These are phyloP conservation scores for Cephonodes hylas DNA, from an alignment of 2,888 invertebrate genomes.

Conservation along the genomic window DNA sequence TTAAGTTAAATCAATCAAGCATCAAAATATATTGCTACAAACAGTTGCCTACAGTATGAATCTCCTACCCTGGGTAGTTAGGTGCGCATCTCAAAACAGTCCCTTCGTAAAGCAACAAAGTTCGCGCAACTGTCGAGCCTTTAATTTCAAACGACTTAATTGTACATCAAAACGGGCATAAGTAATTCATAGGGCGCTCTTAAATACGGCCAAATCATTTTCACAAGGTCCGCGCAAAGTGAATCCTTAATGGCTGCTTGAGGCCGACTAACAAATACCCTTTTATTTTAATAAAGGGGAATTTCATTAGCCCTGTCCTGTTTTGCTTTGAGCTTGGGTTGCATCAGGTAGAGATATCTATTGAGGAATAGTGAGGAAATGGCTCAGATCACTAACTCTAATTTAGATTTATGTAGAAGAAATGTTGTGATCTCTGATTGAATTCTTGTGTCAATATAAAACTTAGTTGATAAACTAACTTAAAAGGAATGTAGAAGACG, in stretches of 20 bases:
- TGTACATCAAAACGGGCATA: slow-evolving; percentile 55
- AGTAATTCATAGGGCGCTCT: slow-evolving; percentile 42
- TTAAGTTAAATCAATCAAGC: neutral
- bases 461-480: too few species aligned
- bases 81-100: neutral
- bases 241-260: slow-evolving; percentile 22
- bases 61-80: neutral
- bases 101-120: neutral
- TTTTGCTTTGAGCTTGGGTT: neutral
- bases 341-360: neutral
- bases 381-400: too few species aligned
- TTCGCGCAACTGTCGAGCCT: neutral
- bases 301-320: slow-evolving; percentile 1
- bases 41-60: neutral
- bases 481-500: too few species aligned
- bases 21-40: neutral
- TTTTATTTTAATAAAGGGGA: slow-evolving; percentile 18
- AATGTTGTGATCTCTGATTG: too few species aligned
- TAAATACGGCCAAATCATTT: slow-evolving; percentile 12
- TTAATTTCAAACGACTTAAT: slow-evolving; percentile 30
- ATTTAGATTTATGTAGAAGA: too few species aligned
- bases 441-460: too few species aligned
- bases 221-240: slow-evolving; percentile 27
- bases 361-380: neutral
- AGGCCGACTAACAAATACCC: slow-evolving; percentile 24